These are phyloP conservation scores for Allygus modestus DNA, from an alignment of 2,888 invertebrate genomes.

Conservation along the genomic window DNA sequence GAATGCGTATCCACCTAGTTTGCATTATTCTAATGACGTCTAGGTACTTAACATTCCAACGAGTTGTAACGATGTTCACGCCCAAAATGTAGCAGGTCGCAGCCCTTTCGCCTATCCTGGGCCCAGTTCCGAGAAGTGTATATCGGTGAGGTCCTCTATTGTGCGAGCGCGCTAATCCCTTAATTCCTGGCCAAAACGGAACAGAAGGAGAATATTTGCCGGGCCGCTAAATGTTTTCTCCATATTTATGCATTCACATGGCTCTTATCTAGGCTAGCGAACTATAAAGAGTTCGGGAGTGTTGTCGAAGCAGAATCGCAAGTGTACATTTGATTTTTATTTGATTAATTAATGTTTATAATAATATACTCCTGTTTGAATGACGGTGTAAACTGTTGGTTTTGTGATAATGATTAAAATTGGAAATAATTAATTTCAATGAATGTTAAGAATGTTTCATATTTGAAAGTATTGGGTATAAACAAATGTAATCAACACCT, in stretches of 20 bases:
- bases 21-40: background rate
- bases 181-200: constrained; percentile 6
- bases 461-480: no score
- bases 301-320: no score
- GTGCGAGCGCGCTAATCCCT: background rate
- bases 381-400: no score
- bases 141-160: constrained; percentile 3
- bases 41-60: background rate
- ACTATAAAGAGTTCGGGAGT: no score
- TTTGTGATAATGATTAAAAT: no score
- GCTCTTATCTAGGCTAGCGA: no score
- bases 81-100: background rate
- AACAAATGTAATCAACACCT: no score
- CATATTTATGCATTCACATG: background rate
- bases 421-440: no score
- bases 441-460: no score
- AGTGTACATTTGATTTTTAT: no score
- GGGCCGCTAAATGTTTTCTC: background rate
- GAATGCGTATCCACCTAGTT: background rate
- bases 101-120: constrained; percentile 11
- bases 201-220: background rate
- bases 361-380: no score
- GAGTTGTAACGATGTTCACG: background rate
- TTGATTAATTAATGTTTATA: no score
- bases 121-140: background rate